phyloP scores from a whole-genome alignment of 2,113 vertebrate genomes.

The Eubucco bourcierii region DNA sequence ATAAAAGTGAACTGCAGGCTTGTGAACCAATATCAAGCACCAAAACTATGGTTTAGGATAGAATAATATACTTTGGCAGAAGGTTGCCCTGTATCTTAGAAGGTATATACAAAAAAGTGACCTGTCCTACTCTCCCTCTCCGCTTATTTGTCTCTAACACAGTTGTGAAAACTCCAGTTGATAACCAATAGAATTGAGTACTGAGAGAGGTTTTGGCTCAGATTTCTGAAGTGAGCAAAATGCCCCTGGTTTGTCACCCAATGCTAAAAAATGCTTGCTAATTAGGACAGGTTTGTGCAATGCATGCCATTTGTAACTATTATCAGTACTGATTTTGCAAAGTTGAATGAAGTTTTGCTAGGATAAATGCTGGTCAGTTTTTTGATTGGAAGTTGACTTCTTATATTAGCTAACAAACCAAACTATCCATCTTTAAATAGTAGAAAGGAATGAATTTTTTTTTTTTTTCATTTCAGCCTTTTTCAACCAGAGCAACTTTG shows the following conservation, averaged over 20 bases:
- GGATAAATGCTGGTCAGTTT: not conserved
- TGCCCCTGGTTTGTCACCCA: not conserved
- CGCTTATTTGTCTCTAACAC: not conserved
- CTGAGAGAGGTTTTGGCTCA: not conserved
- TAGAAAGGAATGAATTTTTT: not conserved
- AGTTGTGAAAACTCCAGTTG: not conserved
- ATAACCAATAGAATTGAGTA: not conserved
- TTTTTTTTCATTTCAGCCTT: not conserved
- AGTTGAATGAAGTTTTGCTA: not conserved
- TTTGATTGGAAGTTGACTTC: not conserved
- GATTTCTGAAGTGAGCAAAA: not conserved
- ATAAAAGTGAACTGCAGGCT: not conserved
- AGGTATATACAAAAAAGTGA: not conserved
- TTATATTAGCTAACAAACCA: not conserved
- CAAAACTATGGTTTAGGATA: not conserved
- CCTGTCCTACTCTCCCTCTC: not conserved
- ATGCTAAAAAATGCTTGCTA: not conserved
- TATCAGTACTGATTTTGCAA: not conserved
- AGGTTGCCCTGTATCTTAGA: not conserved
- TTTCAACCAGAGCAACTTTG: not conserved
- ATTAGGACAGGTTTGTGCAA: not conserved
- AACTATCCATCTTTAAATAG: not conserved
- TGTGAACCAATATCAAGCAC: not conserved
- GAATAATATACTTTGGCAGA: not conserved
- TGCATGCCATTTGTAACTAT: rapidly evolving